These are phyloP conservation scores for Tachycineta bicolor DNA, from an alignment of 2,113 vertebrate genomes.

Conservation along the genomic window DNA sequence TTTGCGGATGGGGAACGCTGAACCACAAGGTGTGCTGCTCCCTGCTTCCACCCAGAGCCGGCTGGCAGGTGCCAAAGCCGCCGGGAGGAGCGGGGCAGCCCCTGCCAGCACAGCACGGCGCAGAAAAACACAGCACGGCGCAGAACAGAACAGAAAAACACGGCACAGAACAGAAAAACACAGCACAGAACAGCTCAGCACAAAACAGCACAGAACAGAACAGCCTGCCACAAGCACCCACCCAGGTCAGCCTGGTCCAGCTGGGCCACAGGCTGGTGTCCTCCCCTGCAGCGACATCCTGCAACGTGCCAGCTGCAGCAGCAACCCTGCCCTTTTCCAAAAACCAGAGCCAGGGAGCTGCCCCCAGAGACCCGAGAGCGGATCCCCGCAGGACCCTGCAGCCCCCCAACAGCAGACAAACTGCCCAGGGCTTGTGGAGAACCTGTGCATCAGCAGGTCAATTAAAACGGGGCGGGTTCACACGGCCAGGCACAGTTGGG, in stretches of 20 bases:
- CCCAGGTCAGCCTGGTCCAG: background rate
- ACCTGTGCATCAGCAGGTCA: background rate
- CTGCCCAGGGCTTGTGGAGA: background rate
- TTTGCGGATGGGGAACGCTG: background rate
- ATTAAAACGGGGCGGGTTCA: rapidly evolving
- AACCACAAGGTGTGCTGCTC: conserved; percentile 36
- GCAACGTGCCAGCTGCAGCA: rapidly evolving
- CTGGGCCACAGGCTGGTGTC: rapidly evolving
- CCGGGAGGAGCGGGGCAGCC: background rate
- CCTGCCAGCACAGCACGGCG: background rate
- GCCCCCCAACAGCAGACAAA: background rate
- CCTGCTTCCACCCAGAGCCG: background rate
- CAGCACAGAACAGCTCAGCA: background rate
- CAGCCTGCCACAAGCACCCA: background rate
- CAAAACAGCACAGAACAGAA: background rate
- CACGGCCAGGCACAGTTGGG: background rate
- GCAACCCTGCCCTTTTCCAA: background rate
- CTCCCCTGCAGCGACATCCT: background rate
- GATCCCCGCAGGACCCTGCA: background rate
- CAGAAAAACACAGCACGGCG: background rate
- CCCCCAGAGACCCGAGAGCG: rapidly evolving
- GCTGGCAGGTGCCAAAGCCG: conserved; percentile 30
- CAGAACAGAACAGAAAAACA: background rate
- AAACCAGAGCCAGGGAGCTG: background rate
- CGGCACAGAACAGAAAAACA: background rate